Percentiles rank a stretch among this genome's conserved stretches.
phyloP scores from a whole-genome alignment of 1,140 invertebrate species.

The Tetranychus urticae region DNA sequence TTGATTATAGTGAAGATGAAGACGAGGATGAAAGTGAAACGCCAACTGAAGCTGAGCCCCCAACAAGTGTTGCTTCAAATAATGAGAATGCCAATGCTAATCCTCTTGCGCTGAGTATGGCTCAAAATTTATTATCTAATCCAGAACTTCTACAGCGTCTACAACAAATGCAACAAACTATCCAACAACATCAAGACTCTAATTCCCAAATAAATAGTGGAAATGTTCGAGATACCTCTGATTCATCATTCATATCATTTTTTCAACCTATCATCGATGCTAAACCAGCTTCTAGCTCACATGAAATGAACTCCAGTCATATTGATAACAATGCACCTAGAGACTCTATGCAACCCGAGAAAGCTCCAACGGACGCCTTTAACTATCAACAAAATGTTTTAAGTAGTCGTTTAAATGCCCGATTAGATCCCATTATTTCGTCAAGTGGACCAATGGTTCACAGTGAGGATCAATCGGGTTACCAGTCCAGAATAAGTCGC shows the following conservation, averaged over 20 bases:
- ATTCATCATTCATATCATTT: background rate
- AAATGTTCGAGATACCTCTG: background rate
- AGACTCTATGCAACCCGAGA: background rate
- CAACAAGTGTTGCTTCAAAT: background rate
- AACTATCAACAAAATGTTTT: background rate
- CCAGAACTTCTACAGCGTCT: slow-evolving; percentile 42
- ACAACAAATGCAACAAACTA: slow-evolving; percentile 17
- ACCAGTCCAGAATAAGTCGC: background rate
- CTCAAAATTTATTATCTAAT: slow-evolving; percentile 35
- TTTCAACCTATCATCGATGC: background rate
- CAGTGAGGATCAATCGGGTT: background rate
- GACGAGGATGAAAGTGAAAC: slow-evolving; percentile 25
- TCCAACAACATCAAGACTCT: background rate
- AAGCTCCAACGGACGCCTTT: background rate
- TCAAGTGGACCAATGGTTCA: background rate
- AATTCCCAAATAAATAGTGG: background rate
- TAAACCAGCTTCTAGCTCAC: background rate
- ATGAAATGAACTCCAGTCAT: background rate
- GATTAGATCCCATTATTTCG: background rate
- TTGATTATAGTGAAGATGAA: slow-evolving; percentile 58
- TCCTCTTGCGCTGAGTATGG: slow-evolving; percentile 18
- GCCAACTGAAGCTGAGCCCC: slow-evolving; percentile 11
- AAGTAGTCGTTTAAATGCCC: background rate
- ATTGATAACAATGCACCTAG: background rate
- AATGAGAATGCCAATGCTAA: slow-evolving; percentile 15